phyloP scores from a whole-genome alignment of 1,140 invertebrate species.

The Cyclargus thomasi region DNA sequence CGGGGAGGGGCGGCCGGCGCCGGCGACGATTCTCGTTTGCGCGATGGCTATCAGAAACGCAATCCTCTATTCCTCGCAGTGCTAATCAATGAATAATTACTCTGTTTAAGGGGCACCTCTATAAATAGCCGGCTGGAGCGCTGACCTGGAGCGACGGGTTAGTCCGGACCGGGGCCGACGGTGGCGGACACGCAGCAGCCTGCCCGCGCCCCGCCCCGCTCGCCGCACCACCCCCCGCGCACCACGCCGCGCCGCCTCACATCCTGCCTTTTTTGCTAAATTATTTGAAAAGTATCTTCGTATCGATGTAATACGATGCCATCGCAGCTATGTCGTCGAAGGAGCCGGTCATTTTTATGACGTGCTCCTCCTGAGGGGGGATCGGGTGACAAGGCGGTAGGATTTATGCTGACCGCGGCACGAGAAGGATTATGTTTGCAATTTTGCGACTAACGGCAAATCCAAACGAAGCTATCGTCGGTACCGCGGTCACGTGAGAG shows the following conservation, averaged over 20 bases:
- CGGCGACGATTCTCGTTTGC: constrained; percentile 66
- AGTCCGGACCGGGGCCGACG: constrained; percentile 55
- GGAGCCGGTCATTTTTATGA: constrained; percentile 11
- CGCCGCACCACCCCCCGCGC: constrained; percentile 28
- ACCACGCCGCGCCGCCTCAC: constrained; percentile 56
- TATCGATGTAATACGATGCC: constrained; percentile 24
- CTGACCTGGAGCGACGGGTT: constrained; percentile 73
- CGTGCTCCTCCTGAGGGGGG: neutral
- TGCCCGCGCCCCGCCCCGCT: constrained; percentile 35
- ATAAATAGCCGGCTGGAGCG: constrained; percentile 73
- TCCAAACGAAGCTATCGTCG: constrained; percentile 52
- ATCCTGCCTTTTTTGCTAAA: constrained; percentile 62
- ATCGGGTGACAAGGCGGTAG: neutral
- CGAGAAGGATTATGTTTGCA: constrained; percentile 47
- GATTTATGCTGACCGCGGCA: constrained; percentile 19
- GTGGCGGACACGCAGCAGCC: constrained; percentile 60
- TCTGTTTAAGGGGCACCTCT: constrained; percentile 74
- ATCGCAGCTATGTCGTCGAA: neutral
- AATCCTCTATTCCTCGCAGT: constrained; percentile 73
- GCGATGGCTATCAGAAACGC: constrained; percentile 72
- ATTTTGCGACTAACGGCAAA: constrained; percentile 59
- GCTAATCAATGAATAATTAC: constrained; percentile 76
- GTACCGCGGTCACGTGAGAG: constrained; percentile 47
- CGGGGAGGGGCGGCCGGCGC: constrained; percentile 49
- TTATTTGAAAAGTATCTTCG: constrained; percentile 51